Conservation (phyloP, 2,888 invertebrate species). For the Chironomus riparius region DNA sequence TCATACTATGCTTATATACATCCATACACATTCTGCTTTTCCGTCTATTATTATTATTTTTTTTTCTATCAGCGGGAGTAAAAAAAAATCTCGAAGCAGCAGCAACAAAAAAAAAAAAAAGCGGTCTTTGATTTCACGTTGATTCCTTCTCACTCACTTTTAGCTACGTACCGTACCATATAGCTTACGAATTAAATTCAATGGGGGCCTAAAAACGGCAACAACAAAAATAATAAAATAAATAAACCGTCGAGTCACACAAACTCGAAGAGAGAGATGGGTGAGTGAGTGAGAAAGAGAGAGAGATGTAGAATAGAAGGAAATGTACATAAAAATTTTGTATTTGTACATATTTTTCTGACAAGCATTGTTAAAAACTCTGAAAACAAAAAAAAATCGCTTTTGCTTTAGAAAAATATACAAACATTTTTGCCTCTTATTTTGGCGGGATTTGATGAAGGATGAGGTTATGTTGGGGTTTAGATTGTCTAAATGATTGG, state of each 20-base stretch:
- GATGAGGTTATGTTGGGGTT: too few species aligned
- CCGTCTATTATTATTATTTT: too few species aligned
- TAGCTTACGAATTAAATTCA: neutral
- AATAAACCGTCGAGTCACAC: conserved; percentile 1
- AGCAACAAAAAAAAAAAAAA: neutral
- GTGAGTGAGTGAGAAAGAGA: too few species aligned
- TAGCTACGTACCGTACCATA: neutral
- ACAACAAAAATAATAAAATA: neutral
- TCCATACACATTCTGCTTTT: too few species aligned
- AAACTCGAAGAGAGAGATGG: too few species aligned
- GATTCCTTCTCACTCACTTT: neutral
- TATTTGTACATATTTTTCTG: conserved; percentile 21
- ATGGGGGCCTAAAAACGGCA: neutral
- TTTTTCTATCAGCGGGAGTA: conserved; percentile 7
- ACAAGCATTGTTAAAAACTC: conserved; percentile 21
- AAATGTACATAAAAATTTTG: neutral
- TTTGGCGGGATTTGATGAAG: too few species aligned
- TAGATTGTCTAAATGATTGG: too few species aligned
- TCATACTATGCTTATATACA: too few species aligned
- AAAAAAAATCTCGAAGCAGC: neutral
- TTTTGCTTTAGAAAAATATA: neutral
- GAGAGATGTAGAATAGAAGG: neutral
- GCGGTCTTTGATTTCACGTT: conserved; percentile 18
- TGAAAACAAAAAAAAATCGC: too few species aligned
- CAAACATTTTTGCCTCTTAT: neutral